phyloP scores from a whole-genome alignment of 2,888 invertebrate genomes.

The Eristalis tenax region DNA sequence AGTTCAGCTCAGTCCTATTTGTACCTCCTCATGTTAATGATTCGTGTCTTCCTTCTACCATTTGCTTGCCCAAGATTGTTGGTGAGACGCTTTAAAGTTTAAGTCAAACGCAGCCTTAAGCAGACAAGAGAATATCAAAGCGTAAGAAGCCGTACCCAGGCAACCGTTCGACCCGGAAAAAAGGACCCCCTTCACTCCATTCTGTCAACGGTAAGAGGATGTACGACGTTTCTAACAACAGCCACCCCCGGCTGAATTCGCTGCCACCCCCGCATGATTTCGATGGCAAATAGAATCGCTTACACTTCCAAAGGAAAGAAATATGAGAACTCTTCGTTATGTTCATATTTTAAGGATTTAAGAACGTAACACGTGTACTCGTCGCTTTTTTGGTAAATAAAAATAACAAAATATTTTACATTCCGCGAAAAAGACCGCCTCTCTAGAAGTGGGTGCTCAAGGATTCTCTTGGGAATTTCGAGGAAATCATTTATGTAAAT shows the following conservation, averaged over 20 bases:
- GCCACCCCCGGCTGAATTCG: not conserved
- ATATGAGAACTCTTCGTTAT: slow-evolving; percentile 3
- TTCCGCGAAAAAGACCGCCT: not conserved
- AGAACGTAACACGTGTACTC: not conserved
- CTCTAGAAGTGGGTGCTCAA: not conserved
- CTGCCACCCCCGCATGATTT: not conserved
- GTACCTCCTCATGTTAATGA: too few species aligned
- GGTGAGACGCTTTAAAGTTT: not conserved
- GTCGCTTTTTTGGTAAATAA: not conserved
- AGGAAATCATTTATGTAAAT: slow-evolving; percentile 1
- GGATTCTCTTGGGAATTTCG: not conserved
- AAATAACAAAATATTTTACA: not conserved
- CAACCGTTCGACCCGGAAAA: not conserved
- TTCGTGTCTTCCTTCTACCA: too few species aligned
- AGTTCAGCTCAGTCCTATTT: too few species aligned
- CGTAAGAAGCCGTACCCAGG: not conserved
- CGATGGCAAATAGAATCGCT: not conserved
- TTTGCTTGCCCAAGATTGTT: not conserved
- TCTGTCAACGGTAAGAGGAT: not conserved
- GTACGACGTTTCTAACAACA: not conserved
- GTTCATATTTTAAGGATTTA: slow-evolving; percentile 17
- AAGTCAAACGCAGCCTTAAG: not conserved
- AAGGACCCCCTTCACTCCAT: not conserved
- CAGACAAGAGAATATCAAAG: not conserved
- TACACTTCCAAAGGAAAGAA: not conserved